Evolutionary conservation across 1,140 invertebrate species (phyloP), one percentile per base, ranked within the genome.

Genomic region (Linepithema humile): DNA sequence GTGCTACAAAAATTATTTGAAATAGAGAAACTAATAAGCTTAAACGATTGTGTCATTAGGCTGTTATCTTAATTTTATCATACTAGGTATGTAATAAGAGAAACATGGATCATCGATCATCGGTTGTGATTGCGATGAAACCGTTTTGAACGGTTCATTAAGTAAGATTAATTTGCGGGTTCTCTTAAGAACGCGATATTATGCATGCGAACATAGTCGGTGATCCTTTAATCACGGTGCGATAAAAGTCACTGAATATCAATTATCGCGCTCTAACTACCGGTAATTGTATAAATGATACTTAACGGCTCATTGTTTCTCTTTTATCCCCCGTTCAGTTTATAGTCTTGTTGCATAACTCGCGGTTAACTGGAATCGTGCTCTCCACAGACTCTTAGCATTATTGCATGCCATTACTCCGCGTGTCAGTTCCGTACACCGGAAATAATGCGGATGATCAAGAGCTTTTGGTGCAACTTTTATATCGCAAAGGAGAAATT

Each of bases 251-350:
- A 55, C 50, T 55, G 23, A 43, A 40, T 69, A 80, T 70, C 35
- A 80, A 45, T 67, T 78, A 78, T 40, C 35, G 10, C 45, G 12
- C 17, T 80, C 17, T 29, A 80, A 70, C 23, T 69, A 32, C 6
- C 38, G 48, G 38, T 80, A 80, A 80, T 70, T 69, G 64, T 43
- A 80, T 23, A 55, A 80, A 23, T 20, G 23, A 38, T 38, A 7
- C 23, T 70, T 80, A 70, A 80, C 48, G n/a, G 23, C 26, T 80
- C 35, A 80, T 80, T 80, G 64, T 70, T 70, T 80, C 50, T 29
- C 50, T 57, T 38, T 80, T 55, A 40, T 32, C 38, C 23, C 12
- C 7, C n/a, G 38, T 69, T 69, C 23, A 67, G 32, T 69, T 29
- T n/a, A 55, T 40, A 57, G 12, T 17, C 23, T 20, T 15, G 38